Percentiles rank a stretch among this genome's conserved stretches.
These are phyloP conservation scores for Andrena flavipes DNA, from an alignment of 2,888 invertebrate species.

Conservation along the genomic window DNA sequence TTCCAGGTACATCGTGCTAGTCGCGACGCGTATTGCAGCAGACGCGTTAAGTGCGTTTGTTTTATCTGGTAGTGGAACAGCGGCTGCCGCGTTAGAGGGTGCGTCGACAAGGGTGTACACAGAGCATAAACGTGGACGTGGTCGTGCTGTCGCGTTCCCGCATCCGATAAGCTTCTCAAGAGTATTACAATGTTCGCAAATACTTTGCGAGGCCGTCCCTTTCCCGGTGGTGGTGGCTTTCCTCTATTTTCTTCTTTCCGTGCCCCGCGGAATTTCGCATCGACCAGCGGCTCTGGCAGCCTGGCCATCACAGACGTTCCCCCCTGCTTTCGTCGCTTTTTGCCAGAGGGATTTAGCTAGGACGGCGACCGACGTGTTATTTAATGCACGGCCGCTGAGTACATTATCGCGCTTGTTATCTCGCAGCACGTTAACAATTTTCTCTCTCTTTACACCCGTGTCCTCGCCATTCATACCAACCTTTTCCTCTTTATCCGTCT, in stretches of 20 bases:
- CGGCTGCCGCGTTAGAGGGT: slow-evolving; percentile 29
- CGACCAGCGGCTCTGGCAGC: background rate
- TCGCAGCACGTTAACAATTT: slow-evolving; percentile 10
- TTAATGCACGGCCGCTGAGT: slow-evolving; percentile 18
- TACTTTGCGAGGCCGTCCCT: slow-evolving; percentile 3
- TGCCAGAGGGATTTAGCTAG: slow-evolving; percentile 3
- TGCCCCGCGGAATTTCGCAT: background rate
- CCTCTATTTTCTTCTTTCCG: background rate
- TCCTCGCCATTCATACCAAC: background rate
- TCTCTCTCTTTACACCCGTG: background rate
- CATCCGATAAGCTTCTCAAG: slow-evolving; percentile 62
- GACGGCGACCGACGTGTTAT: slow-evolving; percentile 8
- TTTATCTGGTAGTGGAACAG: slow-evolving; percentile 38
- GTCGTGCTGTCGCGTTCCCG: slow-evolving; percentile 20
- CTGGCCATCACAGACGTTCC: background rate
- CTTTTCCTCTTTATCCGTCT: no score
- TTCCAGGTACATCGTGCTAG: slow-evolving; percentile 14
- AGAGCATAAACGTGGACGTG: slow-evolving; percentile 11
- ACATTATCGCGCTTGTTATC: slow-evolving; percentile 30
- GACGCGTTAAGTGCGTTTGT: slow-evolving; percentile 59
- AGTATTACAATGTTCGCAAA: slow-evolving; percentile 54
- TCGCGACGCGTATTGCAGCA: slow-evolving; percentile 4
- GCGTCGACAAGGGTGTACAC: background rate
- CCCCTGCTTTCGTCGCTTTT: background rate
- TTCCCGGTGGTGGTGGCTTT: slow-evolving; percentile 7